Base-by-base conservation (phyloP, 2,113 vertebrate species). In the Eudyptes chrysolophus region DNA sequence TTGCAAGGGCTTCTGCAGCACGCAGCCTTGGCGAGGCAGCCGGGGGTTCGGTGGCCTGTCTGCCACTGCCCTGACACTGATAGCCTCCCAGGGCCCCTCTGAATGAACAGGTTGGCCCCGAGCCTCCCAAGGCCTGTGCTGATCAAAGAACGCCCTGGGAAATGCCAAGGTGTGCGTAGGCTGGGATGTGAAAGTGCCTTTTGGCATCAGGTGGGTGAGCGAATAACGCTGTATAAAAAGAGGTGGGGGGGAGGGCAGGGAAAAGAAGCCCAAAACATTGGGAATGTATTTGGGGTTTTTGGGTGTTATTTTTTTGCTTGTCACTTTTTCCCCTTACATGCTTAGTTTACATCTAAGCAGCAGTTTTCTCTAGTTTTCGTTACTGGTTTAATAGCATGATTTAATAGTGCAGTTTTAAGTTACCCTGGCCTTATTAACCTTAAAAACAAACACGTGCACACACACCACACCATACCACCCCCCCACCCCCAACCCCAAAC, bases 211-310 rank as follows among this genome's bases (percentile, higher is more conserved):
- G 20, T 30, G 61, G 32, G 4, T 82, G 11, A 27, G 19, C 46
- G 48, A 58, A 5, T 75, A 75, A 60, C 17, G 24, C 10, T 24
- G 1, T 17, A 32, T 40, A 15, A 6, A 65, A 52, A 48, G 8
- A 18, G 11, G 4, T 38, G 4, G 4, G 4, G 1, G 8, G 6
- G 4, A 1, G 11, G 10, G 20, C 42, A 42, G 3, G 4, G 30
- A 8, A 13, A 6, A 54, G 6, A 48, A n/a, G 16, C 13, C 12
- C 14, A 32, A 61, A 51, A 32, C 1, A 29, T 6, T 49, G 34
- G 26, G 26, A 77, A 14, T 27, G 20, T 57, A 14, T 64, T 80
- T 85, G 40, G 15, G 20, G 9, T 7, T 19, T 22, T 38, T 8
- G 7, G 8, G 17, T 58, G 17, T 32, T 69, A 3, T 16, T 68